Conservation (phyloP, 2,797 vertebrate genomes). For the Peromyscus aztecus region DNA sequence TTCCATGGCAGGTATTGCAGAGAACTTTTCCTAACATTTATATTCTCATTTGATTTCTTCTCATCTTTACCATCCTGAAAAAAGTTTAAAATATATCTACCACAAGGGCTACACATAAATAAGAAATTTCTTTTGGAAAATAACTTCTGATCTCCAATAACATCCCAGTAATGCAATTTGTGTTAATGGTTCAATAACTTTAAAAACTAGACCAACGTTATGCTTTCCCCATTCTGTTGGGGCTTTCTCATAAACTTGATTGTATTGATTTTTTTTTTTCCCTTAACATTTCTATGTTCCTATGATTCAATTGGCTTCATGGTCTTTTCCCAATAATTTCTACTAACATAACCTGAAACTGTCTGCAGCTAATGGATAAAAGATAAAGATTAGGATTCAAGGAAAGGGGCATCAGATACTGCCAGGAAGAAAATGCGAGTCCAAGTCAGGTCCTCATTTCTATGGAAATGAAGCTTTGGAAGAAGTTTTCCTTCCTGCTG, state of each 20-base stretch:
- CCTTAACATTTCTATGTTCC: constrained; percentile 41
- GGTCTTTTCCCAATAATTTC: constrained; percentile 54
- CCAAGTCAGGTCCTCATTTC: constrained; percentile 51
- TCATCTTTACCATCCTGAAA: background rate
- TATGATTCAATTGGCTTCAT: constrained; percentile 36
- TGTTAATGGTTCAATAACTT: constrained; percentile 38
- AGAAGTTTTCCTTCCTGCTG: constrained; percentile 72
- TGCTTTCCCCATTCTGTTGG: background rate
- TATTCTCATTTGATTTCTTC: background rate
- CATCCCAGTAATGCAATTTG: constrained; percentile 30
- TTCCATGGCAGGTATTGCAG: background rate
- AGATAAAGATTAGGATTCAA: constrained; percentile 20
- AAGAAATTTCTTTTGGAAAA: constrained; percentile 16
- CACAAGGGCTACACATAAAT: background rate
- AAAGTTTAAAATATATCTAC: background rate
- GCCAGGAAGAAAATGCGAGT: background rate
- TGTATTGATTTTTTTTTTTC: background rate
- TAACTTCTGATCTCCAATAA: constrained; percentile 40
- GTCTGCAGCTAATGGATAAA: constrained; percentile 53
- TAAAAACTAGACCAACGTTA: background rate
- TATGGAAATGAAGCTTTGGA: constrained; percentile 74
- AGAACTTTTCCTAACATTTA: constrained; percentile 32
- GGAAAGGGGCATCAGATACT: background rate
- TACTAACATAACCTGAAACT: constrained; percentile 13
- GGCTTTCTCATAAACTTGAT: constrained; percentile 46